These are phyloP conservation scores for Bombyx mandarina DNA, from an alignment of 1,140 invertebrate species.

Conservation along the genomic window DNA sequence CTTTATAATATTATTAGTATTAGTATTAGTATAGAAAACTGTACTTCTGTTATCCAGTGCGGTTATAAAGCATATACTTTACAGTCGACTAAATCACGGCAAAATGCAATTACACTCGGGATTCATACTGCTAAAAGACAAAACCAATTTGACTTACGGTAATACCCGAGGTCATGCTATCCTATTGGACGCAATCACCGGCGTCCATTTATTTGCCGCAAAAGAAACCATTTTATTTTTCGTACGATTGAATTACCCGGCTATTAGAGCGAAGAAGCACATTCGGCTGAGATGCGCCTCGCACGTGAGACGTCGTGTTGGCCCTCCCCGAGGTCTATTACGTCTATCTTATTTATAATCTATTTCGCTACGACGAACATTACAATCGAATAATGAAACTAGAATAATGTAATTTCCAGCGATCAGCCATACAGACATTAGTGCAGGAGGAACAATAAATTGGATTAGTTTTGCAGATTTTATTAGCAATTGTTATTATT, in stretches of 20 bases:
- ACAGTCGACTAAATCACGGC: too few relatives aligned
- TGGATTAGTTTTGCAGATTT: too few relatives aligned
- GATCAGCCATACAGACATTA: background rate
- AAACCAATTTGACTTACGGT: conserved; percentile 7
- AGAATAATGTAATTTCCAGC: conserved; percentile 8
- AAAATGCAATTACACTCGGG: too few relatives aligned
- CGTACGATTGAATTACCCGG: conserved; percentile 40
- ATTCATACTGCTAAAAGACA: background rate
- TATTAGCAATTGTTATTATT: too few relatives aligned
- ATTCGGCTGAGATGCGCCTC: conserved; percentile 21
- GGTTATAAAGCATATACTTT: too few relatives aligned
- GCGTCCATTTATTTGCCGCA: conserved; percentile 15
- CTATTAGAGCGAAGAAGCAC: conserved; percentile 25
- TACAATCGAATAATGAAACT: conserved; percentile 7
- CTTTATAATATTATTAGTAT: too few relatives aligned
- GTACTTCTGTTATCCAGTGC: too few relatives aligned
- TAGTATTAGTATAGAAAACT: too few relatives aligned
- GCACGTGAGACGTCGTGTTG: conserved; percentile 8
- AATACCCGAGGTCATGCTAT: conserved; percentile 1
- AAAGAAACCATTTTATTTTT: conserved; percentile 26
- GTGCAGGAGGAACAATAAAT: too few relatives aligned
- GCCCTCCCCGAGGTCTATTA: conserved; percentile 1
- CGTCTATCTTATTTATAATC: conserved; percentile 6
- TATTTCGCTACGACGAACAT: conserved; percentile 7
- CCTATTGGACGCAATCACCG: conserved; percentile 10